Evolutionary conservation across 2,113 vertebrate genomes (phyloP), one percentile per base, ranked within the genome.

Genomic region (cattle (Bos taurus)): DNA sequence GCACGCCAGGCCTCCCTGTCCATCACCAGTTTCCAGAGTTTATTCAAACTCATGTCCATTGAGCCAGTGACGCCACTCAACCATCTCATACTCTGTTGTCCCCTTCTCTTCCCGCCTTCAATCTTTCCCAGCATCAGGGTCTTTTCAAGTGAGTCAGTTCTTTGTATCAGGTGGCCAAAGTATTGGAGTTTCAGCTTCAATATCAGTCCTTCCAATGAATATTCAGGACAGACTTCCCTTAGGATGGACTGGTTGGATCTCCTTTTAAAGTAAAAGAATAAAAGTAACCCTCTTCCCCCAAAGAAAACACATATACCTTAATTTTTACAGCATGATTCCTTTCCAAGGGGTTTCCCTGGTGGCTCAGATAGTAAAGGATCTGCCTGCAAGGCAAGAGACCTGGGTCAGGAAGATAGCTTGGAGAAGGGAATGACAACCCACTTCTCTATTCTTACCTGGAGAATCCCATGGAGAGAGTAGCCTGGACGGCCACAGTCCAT

Each of bases 221-320:
- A 71, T 71, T 71, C 67, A 71, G 67, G 67, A 71, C 67, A 23
- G n/a, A 71, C 12, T 71, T 71, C 9, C 10, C 12, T 36, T 40
- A 71, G 67, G n/a, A 71, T 71, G 19, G n/a, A 40, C n/a, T 40
- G 67, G 10, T 12, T 71, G 19, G 19, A 40, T 71, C n/a, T 71
- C 67, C 4, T 71, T 71, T 71, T 36, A 71, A 94, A 97, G 93
- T 14, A 16, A 36, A 26, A 17, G 21, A 94, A 59, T 62, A 6
- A 77, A 82, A 94, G 67, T 52, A 12, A n/a, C 3, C 26, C 43
- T 26, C 2, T 56, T 46, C 33, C 25, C 25, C 43, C 48, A 25
- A 26, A 90, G 84, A 26, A 74, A 90, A 23, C 71, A 54, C 77
- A 92, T 84, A 28, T 90, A 92, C 81, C 97, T 83, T 96, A 36